Evolutionary conservation across 2,888 invertebrate species (phyloP), one percentile per base, ranked within the genome.

Genomic region (Himalopsyche kuldschensis): DNA sequence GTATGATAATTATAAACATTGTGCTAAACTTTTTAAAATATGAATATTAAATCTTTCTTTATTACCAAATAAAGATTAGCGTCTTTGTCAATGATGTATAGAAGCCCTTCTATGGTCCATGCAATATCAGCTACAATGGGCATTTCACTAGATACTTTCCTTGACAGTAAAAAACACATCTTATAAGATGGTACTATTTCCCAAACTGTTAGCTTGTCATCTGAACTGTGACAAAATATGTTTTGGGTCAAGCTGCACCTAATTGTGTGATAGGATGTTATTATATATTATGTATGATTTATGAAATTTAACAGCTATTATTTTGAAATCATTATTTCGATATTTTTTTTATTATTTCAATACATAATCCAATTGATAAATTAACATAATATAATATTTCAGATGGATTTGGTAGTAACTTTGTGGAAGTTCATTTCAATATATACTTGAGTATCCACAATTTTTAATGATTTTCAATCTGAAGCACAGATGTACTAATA

Each of bases 131-230:
- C 88, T 0, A 90, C 87, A 10, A 88, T 86, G 1, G 90, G 88
- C 30, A 87, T 87, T 87, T 89, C 90, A 63, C 87, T 88, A 84
- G 89, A 90, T 31, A 87, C 87, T 30, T 77, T 47, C 17, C 91
- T 88, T 83, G 89, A 88, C 88, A 91, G 88, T 84, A 91, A 86
- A 84, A 91, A 87, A 86, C 89, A 89, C 48, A 88, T 88, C 87
- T 90, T 90, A 88, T 89, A 90, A 87, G 90, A 90, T 86, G 90
- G 91, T 63, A 90, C 90, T 47, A 91, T 90, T 86, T 92, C 92
- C 92, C 92, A 92, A 82, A 92, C 90, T 8, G 87, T 88, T 27
- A 91, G 87, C 1, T 90, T 91, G 8, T 89, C 89, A 81, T 90
- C 90, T 90, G 91, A 92, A 86, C 90, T 90, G 86, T 92, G 88